Conservation (phyloP, 2,797 vertebrate genomes). For the Ctenopoma kingsleyae region DNA sequence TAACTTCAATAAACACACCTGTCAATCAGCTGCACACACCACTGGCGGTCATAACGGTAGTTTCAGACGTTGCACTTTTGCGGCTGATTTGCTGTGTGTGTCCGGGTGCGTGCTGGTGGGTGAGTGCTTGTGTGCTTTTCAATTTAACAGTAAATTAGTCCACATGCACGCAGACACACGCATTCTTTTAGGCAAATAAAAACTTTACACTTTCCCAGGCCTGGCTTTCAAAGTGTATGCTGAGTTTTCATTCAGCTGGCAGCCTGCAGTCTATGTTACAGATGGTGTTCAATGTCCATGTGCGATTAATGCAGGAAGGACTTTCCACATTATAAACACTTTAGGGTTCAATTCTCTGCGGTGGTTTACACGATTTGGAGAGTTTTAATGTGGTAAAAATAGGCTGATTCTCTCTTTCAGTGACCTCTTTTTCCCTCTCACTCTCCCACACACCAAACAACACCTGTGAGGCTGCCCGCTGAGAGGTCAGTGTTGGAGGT, state of each 20-base stretch:
- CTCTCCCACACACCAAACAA: conserved; percentile 29
- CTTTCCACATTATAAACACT: conserved; percentile 69
- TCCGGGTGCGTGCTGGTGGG: conserved; percentile 3
- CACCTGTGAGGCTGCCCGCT: conserved; percentile 54
- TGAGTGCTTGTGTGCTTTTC: conserved; percentile 3
- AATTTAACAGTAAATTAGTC: conserved; percentile 33
- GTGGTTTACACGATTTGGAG: conserved; percentile 38
- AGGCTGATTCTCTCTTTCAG: conserved; percentile 6
- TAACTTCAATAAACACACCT: conserved; percentile 30
- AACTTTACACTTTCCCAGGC: conserved; percentile 31
- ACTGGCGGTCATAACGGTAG: conserved; percentile 4
- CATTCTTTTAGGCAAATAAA: conserved; percentile 37
- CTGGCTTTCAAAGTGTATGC: background rate
- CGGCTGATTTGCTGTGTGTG: conserved; percentile 28
- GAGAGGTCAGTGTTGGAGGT: conserved; percentile 43
- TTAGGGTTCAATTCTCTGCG: conserved; percentile 42
- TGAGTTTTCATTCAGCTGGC: conserved; percentile 37
- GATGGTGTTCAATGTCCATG: conserved; percentile 39
- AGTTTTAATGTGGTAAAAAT: conserved; percentile 45
- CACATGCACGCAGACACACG: background rate
- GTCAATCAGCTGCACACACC: conserved; percentile 50
- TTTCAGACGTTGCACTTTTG: conserved; percentile 40
- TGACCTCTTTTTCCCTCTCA: background rate
- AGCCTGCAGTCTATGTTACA: conserved; percentile 12
- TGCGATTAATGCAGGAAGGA: conserved; percentile 47